Evolutionary conservation across 2,888 invertebrate genomes (phyloP).

Genomic region (Rotaria macrura): DNA sequence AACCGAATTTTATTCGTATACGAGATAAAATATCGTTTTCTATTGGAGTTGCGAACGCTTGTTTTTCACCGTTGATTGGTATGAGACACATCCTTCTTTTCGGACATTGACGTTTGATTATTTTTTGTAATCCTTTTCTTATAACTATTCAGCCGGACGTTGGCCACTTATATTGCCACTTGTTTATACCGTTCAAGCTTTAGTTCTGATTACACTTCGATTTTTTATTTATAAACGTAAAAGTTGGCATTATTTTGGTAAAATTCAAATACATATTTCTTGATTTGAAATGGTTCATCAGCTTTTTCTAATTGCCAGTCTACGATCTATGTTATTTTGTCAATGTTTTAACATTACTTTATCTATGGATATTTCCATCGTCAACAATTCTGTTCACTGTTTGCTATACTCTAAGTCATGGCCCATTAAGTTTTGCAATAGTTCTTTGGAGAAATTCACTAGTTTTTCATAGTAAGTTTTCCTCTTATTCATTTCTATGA

Average conservation of each 20-base stretch:
- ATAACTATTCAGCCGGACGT: background rate
- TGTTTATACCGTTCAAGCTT: background rate
- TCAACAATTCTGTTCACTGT: constrained; percentile 1
- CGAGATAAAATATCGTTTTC: constrained; percentile 17
- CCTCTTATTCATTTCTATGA: too few relatives aligned
- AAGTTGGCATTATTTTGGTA: constrained; percentile 21
- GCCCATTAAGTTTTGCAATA: background rate
- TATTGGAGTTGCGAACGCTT: constrained; percentile 2
- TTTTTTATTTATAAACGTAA: constrained; percentile 4
- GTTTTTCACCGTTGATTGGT: background rate
- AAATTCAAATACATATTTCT: background rate
- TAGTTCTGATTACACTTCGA: background rate
- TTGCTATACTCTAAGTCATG: background rate
- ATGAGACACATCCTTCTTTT: background rate
- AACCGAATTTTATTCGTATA: background rate
- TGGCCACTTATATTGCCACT: constrained; percentile 9
- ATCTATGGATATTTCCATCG: background rate
- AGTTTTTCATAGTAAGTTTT: constrained; percentile 1
- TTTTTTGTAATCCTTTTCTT: too few relatives aligned
- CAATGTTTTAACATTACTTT: background rate
- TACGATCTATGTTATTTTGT: constrained; percentile 17
- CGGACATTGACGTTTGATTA: too few relatives aligned
- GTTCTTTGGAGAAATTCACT: constrained; percentile 19
- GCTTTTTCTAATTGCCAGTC: background rate
- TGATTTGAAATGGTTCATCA: background rate